These are phyloP conservation scores for Metopolophium dirhodum DNA, from an alignment of 1,140 invertebrate genomes.

Conservation along the genomic window DNA sequence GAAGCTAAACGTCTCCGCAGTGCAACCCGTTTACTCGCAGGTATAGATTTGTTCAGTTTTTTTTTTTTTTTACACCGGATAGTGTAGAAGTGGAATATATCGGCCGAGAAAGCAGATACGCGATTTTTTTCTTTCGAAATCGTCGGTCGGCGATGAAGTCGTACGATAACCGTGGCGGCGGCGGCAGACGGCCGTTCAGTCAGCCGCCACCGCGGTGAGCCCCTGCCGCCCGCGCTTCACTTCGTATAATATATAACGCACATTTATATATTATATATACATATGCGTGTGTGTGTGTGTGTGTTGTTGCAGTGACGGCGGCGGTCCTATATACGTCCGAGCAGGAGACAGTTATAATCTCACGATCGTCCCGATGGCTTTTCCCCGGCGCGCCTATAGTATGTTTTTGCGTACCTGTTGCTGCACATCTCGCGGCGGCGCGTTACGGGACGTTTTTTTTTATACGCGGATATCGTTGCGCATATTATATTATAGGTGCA, in stretches of 20 bases:
- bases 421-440: not conserved
- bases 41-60: not conserved
- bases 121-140: not conserved
- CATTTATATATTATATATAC: too few relatives aligned
- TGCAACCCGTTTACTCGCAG: not conserved
- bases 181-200: not conserved
- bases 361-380: conserved; percentile 35
- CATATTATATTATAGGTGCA: not conserved
- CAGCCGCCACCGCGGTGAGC: not conserved
- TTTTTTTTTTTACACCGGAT: not conserved
- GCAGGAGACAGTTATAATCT: conserved; percentile 18
- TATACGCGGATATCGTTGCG: not conserved
- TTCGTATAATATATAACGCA: not conserved
- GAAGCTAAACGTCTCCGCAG: not conserved
- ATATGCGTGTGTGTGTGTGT: too few relatives aligned
- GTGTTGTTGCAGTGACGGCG: conserved; percentile 3
- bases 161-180: not conserved
- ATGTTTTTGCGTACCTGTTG: not conserved
- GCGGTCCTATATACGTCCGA: conserved; percentile 3
- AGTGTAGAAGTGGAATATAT: not conserved
- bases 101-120: conserved; percentile 1
- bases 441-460: not conserved
- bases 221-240: not conserved
- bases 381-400: not conserved
- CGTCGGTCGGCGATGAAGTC: not conserved